phyloP scores from a whole-genome alignment of 1,140 invertebrate species.

The Pogonus chalceus region DNA sequence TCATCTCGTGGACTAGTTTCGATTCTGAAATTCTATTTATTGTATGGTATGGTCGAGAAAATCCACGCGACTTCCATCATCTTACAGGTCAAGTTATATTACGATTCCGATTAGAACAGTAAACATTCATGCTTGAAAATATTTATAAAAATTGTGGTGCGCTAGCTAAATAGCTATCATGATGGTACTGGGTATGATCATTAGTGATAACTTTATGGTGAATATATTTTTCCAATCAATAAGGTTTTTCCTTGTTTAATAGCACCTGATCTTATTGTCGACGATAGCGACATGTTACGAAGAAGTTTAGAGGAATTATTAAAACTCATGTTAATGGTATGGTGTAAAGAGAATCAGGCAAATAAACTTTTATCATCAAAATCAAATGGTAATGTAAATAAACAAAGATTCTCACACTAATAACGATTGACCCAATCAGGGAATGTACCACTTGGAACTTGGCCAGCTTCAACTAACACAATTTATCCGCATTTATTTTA shows the following conservation, averaged over 20 bases:
- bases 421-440: background rate
- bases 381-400: slow-evolving; percentile 40
- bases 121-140: slow-evolving; percentile 3
- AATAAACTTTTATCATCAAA: slow-evolving; percentile 46
- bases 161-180: background rate
- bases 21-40: too few species aligned
- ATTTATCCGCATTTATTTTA: background rate
- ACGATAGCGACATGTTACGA: slow-evolving; percentile 46
- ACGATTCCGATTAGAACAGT: background rate
- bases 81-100: slow-evolving; percentile 1
- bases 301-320: slow-evolving; percentile 63
- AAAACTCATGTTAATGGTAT: slow-evolving; percentile 69
- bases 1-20: too few species aligned
- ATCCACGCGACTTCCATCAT: background rate
- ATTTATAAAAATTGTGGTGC: background rate
- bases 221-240: background rate
- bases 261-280: slow-evolving; percentile 22
- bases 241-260: too few species aligned
- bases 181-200: background rate
- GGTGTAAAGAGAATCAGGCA: slow-evolving; percentile 63
- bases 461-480: background rate
- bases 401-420: background rate
- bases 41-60: too few species aligned
- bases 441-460: background rate
- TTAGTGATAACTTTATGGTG: too few species aligned